Evolutionary conservation across 2,888 invertebrate genomes (phyloP).

Genomic region (Mesorhabditis spiculigera): DNA sequence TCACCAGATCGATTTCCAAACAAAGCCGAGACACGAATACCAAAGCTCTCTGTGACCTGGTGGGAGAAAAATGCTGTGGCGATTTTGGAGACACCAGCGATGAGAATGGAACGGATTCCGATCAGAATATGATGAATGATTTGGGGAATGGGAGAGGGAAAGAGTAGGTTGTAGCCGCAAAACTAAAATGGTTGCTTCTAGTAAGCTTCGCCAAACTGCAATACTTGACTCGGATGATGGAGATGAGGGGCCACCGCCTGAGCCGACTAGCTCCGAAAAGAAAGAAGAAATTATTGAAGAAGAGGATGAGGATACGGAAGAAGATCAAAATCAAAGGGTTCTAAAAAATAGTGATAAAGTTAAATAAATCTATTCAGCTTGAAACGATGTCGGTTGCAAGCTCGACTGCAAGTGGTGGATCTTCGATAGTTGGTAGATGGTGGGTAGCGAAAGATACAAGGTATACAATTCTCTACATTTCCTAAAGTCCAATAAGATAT

Average conservation of each 20-base stretch:
- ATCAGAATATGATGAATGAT: constrained; percentile 35
- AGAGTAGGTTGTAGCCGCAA: background rate
- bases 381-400: constrained; percentile 43
- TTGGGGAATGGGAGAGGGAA: constrained; percentile 16
- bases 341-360: background rate
- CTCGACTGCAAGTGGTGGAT: constrained; percentile 43
- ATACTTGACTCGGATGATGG: constrained; percentile 40
- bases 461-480: constrained; percentile 15
- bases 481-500: constrained; percentile 22
- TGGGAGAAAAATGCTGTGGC: constrained; percentile 57
- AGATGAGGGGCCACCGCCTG: constrained; percentile 9
- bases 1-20: constrained; percentile 42
- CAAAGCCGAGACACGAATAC: constrained; percentile 34
- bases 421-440: constrained; percentile 54
- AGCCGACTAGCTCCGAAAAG: constrained; percentile 10
- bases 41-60: constrained; percentile 54
- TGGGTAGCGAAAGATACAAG: constrained; percentile 55
- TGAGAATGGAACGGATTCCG: constrained; percentile 50
- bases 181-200: constrained; percentile 15
- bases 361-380: background rate
- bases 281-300: constrained; percentile 18
- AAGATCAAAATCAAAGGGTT: constrained; percentile 18
- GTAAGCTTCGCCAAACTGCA: constrained; percentile 34
- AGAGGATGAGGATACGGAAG: constrained; percentile 16
- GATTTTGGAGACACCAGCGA: constrained; percentile 56